Conservation (phyloP, 92 coral and sea anemone species). For the Zoanthus gigantus region DNA sequence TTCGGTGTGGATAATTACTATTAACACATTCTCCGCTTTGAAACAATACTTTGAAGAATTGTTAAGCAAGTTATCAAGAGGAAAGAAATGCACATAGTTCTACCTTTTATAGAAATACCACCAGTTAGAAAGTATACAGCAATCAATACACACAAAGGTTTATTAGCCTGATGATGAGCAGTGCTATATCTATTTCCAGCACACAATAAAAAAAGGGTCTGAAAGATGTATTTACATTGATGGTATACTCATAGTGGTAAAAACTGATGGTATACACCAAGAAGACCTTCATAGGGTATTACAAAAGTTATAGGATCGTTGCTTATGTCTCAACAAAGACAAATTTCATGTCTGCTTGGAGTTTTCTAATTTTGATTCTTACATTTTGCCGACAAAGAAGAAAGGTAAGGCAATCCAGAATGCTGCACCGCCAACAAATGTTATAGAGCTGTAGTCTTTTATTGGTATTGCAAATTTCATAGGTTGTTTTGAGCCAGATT, state of each 20-base stretch:
- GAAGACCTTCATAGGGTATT: background rate
- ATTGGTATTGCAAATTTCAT: too few species aligned
- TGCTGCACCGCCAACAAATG: background rate
- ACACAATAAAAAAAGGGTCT: too few species aligned
- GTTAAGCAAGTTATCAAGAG: conserved; percentile 45
- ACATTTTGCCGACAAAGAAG: background rate
- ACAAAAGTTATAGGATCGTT: background rate
- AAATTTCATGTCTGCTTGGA: background rate
- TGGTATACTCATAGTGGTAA: too few species aligned
- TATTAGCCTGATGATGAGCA: background rate
- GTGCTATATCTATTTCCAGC: background rate
- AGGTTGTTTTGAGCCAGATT: background rate
- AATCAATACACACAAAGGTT: background rate
- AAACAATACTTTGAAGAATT: conserved; percentile 65
- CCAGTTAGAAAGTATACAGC: background rate
- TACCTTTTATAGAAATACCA: conserved; percentile 31
- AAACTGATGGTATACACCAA: too few species aligned
- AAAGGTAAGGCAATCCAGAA: background rate
- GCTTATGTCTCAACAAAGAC: background rate
- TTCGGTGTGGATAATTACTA: conserved; percentile 50
- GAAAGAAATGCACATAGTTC: conserved; percentile 32
- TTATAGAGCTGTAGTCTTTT: background rate
- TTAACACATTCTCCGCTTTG: conserved; percentile 50
- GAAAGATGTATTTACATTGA: too few species aligned
- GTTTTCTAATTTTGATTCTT: background rate